These are phyloP conservation scores for Aphis craccivora DNA, from an alignment of 1,140 invertebrate genomes.

Conservation along the genomic window DNA sequence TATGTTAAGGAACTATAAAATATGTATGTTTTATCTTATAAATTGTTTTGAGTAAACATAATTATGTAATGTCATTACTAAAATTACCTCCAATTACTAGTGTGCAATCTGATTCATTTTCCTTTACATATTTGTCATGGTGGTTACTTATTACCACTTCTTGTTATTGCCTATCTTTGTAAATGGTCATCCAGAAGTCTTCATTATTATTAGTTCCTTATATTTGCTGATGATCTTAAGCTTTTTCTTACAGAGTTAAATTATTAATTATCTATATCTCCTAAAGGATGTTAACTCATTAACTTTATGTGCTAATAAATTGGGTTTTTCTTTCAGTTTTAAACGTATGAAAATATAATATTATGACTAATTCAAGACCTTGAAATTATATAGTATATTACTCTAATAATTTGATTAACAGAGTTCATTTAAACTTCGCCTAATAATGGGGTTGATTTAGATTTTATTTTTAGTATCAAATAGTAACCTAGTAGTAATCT, in stretches of 20 bases:
- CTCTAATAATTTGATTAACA: background rate
- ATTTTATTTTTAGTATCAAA: background rate
- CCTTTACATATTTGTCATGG: too few relatives aligned
- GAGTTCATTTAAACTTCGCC: background rate
- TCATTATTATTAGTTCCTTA: background rate
- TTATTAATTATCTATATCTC: background rate
- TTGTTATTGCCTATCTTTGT: background rate
- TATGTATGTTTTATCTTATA: background rate
- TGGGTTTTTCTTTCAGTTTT: background rate
- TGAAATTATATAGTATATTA: background rate
- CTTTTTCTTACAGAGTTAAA: background rate
- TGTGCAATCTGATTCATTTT: background rate
- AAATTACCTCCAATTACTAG: background rate
- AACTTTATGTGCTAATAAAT: background rate
- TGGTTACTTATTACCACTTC: background rate
- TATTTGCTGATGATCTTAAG: background rate
- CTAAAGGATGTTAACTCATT: background rate
- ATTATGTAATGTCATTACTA: too few relatives aligned
- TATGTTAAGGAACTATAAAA: background rate
- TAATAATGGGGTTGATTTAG: background rate
- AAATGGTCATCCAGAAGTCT: background rate
- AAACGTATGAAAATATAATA: background rate
- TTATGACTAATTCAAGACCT: background rate
- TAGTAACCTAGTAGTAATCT: too few relatives aligned
- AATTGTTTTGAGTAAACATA: background rate